These are phyloP conservation scores for Muntiacus reevesi DNA, from an alignment of 2,113 vertebrate species.

Conservation along the genomic window DNA sequence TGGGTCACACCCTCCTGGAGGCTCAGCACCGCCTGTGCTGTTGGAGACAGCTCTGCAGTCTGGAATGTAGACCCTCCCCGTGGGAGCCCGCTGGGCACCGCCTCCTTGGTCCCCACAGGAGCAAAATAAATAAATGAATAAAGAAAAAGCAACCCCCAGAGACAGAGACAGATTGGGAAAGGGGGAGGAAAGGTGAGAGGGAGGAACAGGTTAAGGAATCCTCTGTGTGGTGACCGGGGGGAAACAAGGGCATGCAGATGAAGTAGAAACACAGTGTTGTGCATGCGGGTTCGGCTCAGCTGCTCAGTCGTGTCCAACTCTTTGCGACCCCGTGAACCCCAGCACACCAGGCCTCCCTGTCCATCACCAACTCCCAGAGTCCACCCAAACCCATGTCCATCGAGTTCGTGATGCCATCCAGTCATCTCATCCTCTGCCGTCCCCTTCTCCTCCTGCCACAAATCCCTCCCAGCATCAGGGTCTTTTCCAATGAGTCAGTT, in stretches of 20 bases:
- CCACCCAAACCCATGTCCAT: no score
- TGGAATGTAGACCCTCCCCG: fast-evolving
- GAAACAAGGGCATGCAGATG: background rate
- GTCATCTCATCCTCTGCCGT: no score
- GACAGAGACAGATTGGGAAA: background rate
- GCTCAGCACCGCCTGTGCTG: no score
- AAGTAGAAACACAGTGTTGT: background rate
- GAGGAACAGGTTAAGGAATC: background rate
- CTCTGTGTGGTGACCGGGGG: background rate
- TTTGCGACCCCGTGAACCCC: no score
- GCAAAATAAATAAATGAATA: background rate
- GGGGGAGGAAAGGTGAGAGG: background rate
- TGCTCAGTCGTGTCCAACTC: no score
- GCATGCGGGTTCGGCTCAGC: fast-evolving
- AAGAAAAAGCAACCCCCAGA: background rate
- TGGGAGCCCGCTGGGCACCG: fast-evolving
- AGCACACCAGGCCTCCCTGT: no score
- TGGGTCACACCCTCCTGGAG: background rate
- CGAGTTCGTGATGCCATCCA: no score
- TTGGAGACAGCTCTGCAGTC: background rate
- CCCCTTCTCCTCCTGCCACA: no score
- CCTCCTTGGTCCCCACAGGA: no score
- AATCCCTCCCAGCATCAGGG: no score
- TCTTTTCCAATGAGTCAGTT: no score
- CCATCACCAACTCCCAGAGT: no score